Evolutionary conservation across 2,797 vertebrate species (phyloP).

Genomic region (Peromyscus nudipes): DNA sequence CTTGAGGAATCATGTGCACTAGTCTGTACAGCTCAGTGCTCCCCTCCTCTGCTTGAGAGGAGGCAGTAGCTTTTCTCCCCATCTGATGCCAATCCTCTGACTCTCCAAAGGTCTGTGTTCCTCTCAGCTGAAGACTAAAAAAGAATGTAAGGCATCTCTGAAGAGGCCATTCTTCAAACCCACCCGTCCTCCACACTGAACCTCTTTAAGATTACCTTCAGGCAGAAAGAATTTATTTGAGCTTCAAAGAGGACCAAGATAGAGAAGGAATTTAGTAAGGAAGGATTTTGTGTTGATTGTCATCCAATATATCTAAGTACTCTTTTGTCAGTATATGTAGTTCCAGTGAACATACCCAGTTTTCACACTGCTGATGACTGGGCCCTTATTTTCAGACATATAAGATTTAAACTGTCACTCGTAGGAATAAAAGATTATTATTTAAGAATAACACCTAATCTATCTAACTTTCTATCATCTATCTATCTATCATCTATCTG

Average conservation of each 20-base stretch:
- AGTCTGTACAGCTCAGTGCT: neutral
- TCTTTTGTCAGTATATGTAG: neutral
- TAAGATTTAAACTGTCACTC: neutral
- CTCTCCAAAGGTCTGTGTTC: neutral
- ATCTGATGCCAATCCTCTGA: neutral
- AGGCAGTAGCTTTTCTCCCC: neutral
- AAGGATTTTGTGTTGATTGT: neutral
- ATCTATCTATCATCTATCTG: neutral
- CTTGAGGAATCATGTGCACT: neutral
- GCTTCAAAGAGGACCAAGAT: constrained; percentile 3
- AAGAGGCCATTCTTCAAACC: neutral
- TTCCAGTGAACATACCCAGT: neutral
- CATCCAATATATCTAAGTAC: neutral
- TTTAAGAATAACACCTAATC: constrained; percentile 4
- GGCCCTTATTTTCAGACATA: neutral
- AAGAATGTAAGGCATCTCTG: neutral
- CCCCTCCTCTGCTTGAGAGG: neutral
- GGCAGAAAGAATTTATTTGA: neutral
- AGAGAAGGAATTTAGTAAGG: constrained; percentile 43
- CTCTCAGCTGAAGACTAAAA: neutral
- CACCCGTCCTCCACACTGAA: neutral
- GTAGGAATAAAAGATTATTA: neutral
- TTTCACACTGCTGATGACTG: neutral
- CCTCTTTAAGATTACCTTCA: constrained; percentile 22
- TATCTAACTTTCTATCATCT: neutral